Percentiles rank a stretch among this genome's conserved stretches.
Evolutionary conservation across 2,888 invertebrate species (phyloP).

Genomic region (Pristionchus mayeri): DNA sequence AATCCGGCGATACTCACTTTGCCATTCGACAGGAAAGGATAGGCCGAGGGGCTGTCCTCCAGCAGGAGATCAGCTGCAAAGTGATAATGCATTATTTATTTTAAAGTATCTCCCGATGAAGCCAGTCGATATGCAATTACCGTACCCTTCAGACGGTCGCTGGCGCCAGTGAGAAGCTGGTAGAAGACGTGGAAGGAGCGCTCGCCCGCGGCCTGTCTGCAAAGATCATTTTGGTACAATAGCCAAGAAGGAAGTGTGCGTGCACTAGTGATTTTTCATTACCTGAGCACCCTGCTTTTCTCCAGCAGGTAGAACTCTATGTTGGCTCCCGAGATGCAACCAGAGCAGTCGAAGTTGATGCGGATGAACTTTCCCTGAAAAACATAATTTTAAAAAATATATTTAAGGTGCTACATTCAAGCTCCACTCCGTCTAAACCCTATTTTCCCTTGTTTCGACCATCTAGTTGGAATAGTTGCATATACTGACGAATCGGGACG

Average conservation of each 20-base stretch:
- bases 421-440: neutral
- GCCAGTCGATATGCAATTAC: neutral
- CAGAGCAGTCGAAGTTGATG: slow-evolving; percentile 99
- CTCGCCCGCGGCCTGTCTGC: slow-evolving; percentile 93
- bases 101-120: neutral
- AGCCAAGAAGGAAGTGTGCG: too few species aligned
- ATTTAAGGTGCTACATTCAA: too few species aligned
- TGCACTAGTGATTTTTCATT: too few species aligned
- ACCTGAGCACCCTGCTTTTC: slow-evolving; percentile 93
- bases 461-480: neutral
- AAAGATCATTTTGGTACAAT: neutral
- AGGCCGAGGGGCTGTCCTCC: slow-evolving; percentile 92
- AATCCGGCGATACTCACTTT: too few species aligned
- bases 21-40: slow-evolving; percentile 92
- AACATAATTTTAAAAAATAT: too few species aligned
- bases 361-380: slow-evolving; percentile 94
- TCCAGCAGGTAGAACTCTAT: slow-evolving; percentile 99
- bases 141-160: slow-evolving; percentile 84
- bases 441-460: neutral
- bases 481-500: slow-evolving; percentile 97
- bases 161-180: slow-evolving; percentile 92
- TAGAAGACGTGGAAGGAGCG: slow-evolving; percentile 99
- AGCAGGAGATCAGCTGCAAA: slow-evolving; percentile 83
- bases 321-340: slow-evolving; percentile 98
- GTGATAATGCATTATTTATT: slow-evolving; percentile 64